Conservation (phyloP, 1,140 invertebrate species). For the Drosophila teissieri region DNA sequence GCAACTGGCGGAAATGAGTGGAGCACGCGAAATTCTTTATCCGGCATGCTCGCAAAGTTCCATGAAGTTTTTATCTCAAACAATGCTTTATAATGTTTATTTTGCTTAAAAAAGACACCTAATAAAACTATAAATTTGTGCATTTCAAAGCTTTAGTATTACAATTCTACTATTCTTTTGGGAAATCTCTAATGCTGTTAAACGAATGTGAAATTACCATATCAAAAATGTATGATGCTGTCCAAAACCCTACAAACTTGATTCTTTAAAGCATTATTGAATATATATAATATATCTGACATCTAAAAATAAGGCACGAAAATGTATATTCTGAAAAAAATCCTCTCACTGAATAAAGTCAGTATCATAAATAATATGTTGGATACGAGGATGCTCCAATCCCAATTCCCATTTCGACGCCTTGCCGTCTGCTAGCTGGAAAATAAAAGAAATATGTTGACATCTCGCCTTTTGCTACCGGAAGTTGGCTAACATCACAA, state of each 20-base stretch:
- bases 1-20: slow-evolving; percentile 46
- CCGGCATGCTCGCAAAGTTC: not conserved
- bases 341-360: no score
- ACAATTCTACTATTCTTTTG: no score
- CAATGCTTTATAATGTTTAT: not conserved
- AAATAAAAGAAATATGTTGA: slow-evolving; percentile 57
- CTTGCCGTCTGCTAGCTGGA: slow-evolving; percentile 62
- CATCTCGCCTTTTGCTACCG: slow-evolving; percentile 51
- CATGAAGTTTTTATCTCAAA: slow-evolving; percentile 1
- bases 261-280: not conserved
- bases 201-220: no score
- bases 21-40: slow-evolving; percentile 21
- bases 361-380: not conserved
- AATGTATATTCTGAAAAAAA: not conserved
- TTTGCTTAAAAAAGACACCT: no score
- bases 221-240: no score
- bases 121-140: not conserved
- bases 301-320: no score
- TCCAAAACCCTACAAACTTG: not conserved
- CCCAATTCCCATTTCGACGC: slow-evolving; percentile 50
- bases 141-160: no score
- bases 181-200: no score
- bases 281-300: not conserved
- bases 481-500: slow-evolving; percentile 51
- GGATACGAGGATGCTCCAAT: slow-evolving; percentile 4